phyloP scores from a whole-genome alignment of 2,113 vertebrate species.

The Bambusicola thoracicus region DNA sequence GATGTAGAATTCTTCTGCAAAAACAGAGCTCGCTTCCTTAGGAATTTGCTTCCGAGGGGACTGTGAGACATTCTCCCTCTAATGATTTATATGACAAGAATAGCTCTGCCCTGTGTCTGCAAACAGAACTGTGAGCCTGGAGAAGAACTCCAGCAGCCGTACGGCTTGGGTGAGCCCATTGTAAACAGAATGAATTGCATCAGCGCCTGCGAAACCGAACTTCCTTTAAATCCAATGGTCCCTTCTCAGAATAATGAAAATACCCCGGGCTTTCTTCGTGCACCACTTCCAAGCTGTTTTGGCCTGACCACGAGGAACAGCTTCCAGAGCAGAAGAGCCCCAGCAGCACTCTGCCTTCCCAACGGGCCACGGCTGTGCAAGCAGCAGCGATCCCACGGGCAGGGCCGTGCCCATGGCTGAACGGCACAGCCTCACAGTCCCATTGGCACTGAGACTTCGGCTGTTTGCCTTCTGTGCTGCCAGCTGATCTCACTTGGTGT shows the following conservation, averaged over 20 bases:
- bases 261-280: background rate
- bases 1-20: background rate
- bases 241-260: conserved; percentile 48
- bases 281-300: background rate
- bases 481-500: rapidly evolving
- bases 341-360: rapidly evolving
- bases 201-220: background rate
- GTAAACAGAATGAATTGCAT: background rate
- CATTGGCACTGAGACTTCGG: rapidly evolving
- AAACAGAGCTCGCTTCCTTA: background rate
- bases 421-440: background rate
- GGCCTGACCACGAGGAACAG: background rate
- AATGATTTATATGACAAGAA: conserved; percentile 41
- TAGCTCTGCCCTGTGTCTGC: background rate
- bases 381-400: rapidly evolving
- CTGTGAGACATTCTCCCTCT: conserved; percentile 18
- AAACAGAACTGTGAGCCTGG: conserved; percentile 28
- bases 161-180: background rate
- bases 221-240: background rate
- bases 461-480: rapidly evolving
- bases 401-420: too few relatives aligned
- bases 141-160: conserved; percentile 16
- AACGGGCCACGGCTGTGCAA: rapidly evolving
- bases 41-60: conserved; percentile 17
- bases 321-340: background rate